These are phyloP conservation scores for Meleagris gallopavo DNA, from an alignment of 2,113 vertebrate species.

Conservation along the genomic window DNA sequence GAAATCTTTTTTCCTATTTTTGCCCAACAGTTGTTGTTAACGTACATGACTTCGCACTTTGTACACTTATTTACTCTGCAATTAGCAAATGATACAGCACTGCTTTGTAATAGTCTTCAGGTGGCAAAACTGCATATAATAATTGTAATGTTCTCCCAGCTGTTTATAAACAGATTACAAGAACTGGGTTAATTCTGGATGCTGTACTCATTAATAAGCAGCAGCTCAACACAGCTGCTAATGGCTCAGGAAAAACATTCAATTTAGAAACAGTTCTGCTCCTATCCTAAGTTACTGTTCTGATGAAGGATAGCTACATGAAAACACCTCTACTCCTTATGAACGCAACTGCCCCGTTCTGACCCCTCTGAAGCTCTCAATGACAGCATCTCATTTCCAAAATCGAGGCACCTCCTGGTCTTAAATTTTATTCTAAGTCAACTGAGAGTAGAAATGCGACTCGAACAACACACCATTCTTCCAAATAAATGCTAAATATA, in stretches of 20 bases:
- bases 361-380: constrained; percentile 59
- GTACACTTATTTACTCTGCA: neutral
- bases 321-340: constrained; percentile 63
- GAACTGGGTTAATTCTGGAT: constrained; percentile 68
- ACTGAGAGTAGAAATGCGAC: constrained; percentile 40
- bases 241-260: constrained; percentile 68
- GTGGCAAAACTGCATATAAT: constrained; percentile 38
- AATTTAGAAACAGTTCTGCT: constrained; percentile 47
- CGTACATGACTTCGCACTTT: neutral
- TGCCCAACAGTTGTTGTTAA: neutral
- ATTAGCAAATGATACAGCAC: constrained; percentile 45
- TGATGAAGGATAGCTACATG: constrained; percentile 46
- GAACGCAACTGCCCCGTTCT: constrained; percentile 60
- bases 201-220: constrained; percentile 71
- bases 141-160: constrained; percentile 36
- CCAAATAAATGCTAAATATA: constrained; percentile 26
- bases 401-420: constrained; percentile 54
- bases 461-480: constrained; percentile 39
- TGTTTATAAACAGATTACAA: constrained; percentile 59
- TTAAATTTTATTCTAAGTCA: constrained; percentile 33
- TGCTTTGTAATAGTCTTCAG: constrained; percentile 48
- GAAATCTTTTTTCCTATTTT: neutral
- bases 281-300: constrained; percentile 12
- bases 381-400: constrained; percentile 66
- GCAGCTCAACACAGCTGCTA: constrained; percentile 37